A percentile compares a stretch with the other conserved stretches of the same genome.
Evolutionary conservation across 2,113 vertebrate genomes (phyloP).

Genomic region (Gracilinanus agilis): DNA sequence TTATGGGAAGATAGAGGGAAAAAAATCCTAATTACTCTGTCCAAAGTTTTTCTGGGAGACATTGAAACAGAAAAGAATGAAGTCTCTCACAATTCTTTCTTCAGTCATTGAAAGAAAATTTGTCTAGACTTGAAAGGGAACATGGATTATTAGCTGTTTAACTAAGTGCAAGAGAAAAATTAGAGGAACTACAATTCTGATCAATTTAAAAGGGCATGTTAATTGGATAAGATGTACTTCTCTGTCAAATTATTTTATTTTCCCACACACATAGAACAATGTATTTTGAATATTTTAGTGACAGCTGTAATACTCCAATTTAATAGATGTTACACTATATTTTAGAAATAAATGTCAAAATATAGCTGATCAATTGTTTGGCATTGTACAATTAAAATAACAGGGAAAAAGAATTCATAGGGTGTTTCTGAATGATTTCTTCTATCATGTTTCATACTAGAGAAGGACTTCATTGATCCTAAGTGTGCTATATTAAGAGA

Average conservation of each 20-base stretch:
- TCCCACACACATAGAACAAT: neutral
- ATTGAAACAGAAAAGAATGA: neutral
- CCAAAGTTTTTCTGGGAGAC: too few relatives aligned
- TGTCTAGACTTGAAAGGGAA: neutral
- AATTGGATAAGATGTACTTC: neutral
- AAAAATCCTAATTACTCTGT: too few relatives aligned
- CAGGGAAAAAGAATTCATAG: neutral
- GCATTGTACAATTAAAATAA: constrained; percentile 2
- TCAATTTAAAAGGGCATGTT: neutral
- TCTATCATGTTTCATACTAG: neutral
- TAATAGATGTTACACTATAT: neutral
- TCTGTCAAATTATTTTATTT: neutral
- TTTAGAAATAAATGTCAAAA: neutral
- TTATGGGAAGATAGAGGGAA: too few relatives aligned
- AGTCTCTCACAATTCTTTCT: neutral
- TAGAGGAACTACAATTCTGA: constrained; percentile 1
- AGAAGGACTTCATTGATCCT: fast-evolving
- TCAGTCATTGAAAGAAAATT: neutral
- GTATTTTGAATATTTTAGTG: neutral
- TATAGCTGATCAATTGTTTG: neutral
- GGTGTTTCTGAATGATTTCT: neutral
- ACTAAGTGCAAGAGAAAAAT: neutral
- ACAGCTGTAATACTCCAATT: neutral
- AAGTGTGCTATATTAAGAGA: neutral
- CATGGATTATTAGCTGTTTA: neutral